Base-by-base conservation (phyloP, 2,797 vertebrate species). In the Coranthus polyacanthus region DNA sequence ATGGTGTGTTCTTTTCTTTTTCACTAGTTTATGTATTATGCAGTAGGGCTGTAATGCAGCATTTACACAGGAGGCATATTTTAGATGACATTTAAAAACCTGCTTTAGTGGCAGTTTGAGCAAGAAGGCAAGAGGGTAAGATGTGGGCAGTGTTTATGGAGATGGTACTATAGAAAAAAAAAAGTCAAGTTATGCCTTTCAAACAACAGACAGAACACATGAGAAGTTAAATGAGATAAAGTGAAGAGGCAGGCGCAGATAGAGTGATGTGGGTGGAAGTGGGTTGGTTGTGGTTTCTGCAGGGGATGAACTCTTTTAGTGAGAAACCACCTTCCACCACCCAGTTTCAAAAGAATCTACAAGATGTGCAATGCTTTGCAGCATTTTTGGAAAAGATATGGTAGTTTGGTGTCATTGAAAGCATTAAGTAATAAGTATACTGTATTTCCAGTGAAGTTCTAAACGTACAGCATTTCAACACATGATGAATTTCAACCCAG, bases 41-140 rank as follows among this genome's bases (percentile, higher is more conserved):
- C 41, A 57, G 20, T 3, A 16, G 22, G 22, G 5, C 22, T 24
- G 5, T 12, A 22, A 38, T 17, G 3, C 18, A 36, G 10, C 12
- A 7, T 45, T 58, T 45, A 38, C 36, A n/a, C n/a, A n/a, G n/a
- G n/a, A 70, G 41, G 43, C 38, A 24, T 18, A 20, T 29, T 41
- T 59, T 9, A 2, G 37, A 6, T 37, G 6, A 56, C 17, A 29
- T 32, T n/a, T n/a, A 11, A 66, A 58, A 58, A 0, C 2, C 37
- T 16, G 54, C 0, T 0, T 34, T 4, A 21, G 38, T 1, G 0
- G 5, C 12, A n/a, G 34, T 44, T 44, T 38, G 3, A 52, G 22
- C 7, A 17, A 20, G 5, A 2, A 1, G 9, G 5, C 1, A 24
- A 3, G 22, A 24, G 6, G 22, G 22, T 24, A 22, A 21, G 2